Evolutionary conservation across 2,113 vertebrate genomes (phyloP).

Genomic region (Paralichthys olivaceus): DNA sequence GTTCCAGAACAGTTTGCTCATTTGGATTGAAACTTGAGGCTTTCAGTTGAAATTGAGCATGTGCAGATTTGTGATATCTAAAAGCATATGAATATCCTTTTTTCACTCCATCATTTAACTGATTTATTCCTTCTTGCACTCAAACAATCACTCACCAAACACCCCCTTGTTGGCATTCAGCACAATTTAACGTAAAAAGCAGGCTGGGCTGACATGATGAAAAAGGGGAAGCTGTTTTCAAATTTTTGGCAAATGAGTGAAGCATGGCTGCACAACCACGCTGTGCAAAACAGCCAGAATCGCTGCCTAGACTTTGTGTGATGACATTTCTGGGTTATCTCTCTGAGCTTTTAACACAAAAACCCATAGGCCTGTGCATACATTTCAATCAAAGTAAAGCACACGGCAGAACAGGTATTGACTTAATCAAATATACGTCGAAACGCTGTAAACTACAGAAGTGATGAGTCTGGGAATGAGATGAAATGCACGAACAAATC

Average conservation of each 20-base stretch:
- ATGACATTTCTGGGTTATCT: slow-evolving; percentile 83
- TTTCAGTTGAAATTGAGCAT: not conserved
- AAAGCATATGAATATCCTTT: not conserved
- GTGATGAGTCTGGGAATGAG: slow-evolving; percentile 11
- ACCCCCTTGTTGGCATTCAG: slow-evolving; percentile 23
- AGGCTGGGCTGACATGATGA: slow-evolving; percentile 17
- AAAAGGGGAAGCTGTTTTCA: slow-evolving; percentile 16
- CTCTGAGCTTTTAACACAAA: slow-evolving; percentile 50
- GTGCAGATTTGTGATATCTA: not conserved
- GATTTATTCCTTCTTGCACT: slow-evolving; percentile 5
- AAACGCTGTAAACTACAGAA: slow-evolving; percentile 20
- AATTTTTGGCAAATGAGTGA: slow-evolving; percentile 48
- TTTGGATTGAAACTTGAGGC: slow-evolving; percentile 6
- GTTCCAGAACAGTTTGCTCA: slow-evolving; percentile 4
- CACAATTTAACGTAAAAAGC: slow-evolving; percentile 15
- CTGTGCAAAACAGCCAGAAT: slow-evolving; percentile 41
- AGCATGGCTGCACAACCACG: slow-evolving; percentile 32
- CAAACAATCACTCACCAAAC: slow-evolving; percentile 27
- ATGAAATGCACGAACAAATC: slow-evolving; percentile 24
- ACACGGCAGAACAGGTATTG: slow-evolving; percentile 13
- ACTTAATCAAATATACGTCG: slow-evolving; percentile 25
- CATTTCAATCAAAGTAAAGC: slow-evolving; percentile 4
- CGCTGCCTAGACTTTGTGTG: slow-evolving; percentile 58
- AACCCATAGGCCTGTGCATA: slow-evolving; percentile 18
- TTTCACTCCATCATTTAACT: not conserved